Conservation (phyloP, 92 coral and sea anemone species). For the Epizoanthus rinbou region DNA sequence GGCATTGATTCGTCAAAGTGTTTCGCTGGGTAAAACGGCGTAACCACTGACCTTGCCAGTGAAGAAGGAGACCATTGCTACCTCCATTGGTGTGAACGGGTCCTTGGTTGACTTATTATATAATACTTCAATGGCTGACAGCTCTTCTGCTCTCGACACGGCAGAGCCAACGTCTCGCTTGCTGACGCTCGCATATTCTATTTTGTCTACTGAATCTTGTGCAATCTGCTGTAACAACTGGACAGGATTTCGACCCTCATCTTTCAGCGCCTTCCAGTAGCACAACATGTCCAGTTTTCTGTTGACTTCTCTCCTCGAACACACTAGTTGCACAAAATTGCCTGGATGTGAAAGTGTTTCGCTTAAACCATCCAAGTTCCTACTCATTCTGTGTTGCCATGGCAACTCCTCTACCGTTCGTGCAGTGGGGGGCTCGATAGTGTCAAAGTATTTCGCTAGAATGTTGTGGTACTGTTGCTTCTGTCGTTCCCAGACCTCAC, state of each 20-base stretch:
- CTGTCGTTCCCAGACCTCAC: constrained; percentile 95
- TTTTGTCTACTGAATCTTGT: constrained; percentile 48
- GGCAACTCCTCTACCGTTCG: constrained; percentile 90
- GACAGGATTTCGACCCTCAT: constrained; percentile 57
- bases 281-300: constrained; percentile 64
- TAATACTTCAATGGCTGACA: constrained; percentile 55
- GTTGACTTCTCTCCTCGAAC: constrained; percentile 49
- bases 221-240: constrained; percentile 71
- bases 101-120: constrained; percentile 58
- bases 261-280: constrained; percentile 73
- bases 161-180: constrained; percentile 43
- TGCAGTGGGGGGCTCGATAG: constrained; percentile 56
- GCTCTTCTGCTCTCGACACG: constrained; percentile 37
- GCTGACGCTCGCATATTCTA: constrained; percentile 21
- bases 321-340: constrained; percentile 64
- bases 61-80: constrained; percentile 61
- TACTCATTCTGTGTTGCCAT: constrained; percentile 87
- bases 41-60: constrained; percentile 56
- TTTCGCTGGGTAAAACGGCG: too few relatives aligned
- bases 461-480: constrained; percentile 93
- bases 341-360: constrained; percentile 65
- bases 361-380: constrained; percentile 69
- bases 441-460: constrained; percentile 73
- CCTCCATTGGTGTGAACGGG: constrained; percentile 63
- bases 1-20: too few relatives aligned